These are phyloP conservation scores for Phoxinus phoxinus DNA, from an alignment of 2,113 vertebrate species.

Conservation along the genomic window DNA sequence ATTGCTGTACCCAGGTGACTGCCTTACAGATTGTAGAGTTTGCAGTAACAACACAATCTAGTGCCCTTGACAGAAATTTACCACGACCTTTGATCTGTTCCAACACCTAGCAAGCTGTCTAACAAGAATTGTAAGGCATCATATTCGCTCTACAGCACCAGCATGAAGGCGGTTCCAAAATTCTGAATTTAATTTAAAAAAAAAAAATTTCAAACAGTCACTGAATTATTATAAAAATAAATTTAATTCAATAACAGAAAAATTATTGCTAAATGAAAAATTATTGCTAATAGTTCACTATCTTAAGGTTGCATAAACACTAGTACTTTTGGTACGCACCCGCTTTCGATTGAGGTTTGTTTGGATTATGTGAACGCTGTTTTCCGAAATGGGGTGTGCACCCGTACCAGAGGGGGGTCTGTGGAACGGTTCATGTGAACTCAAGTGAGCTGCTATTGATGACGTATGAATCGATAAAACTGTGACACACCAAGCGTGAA, in stretches of 20 bases:
- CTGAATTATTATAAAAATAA: not conserved
- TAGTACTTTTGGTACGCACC: too few species aligned
- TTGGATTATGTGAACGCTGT: too few species aligned
- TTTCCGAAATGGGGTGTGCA: too few species aligned
- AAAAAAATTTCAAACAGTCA: not conserved
- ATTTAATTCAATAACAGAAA: not conserved
- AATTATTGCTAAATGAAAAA: not conserved
- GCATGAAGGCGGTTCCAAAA: not conserved
- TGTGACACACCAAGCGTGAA: too few species aligned
- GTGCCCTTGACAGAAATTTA: not conserved
- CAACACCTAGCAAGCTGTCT: not conserved
- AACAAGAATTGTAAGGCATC: not conserved
- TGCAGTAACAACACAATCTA: not conserved
- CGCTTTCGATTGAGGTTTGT: too few species aligned
- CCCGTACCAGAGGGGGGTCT: too few species aligned
- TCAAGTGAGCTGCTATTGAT: too few species aligned
- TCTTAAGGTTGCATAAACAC: too few species aligned
- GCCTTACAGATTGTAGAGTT: not conserved
- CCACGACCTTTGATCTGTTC: not conserved
- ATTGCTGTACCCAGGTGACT: slow-evolving; percentile 14
- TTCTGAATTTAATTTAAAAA: not conserved
- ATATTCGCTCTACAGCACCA: not conserved
- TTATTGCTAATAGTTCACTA: not conserved
- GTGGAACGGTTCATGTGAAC: too few species aligned
- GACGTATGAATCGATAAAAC: too few species aligned